Conservation (phyloP, 2,113 vertebrate species). For the Gopherus evgoodei region DNA sequence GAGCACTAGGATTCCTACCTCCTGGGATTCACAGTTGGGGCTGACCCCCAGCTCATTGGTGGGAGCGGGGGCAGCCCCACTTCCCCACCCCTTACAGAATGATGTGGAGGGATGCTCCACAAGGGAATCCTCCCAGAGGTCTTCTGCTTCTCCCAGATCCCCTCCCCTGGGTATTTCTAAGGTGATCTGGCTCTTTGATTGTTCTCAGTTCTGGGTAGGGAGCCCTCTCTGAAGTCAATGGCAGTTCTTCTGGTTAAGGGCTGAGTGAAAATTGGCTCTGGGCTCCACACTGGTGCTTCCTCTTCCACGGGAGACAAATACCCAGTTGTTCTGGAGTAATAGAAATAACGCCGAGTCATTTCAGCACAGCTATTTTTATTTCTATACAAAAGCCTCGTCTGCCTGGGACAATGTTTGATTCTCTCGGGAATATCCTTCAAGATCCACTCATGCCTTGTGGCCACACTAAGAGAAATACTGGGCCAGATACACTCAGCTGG, state of each 20-base stretch:
- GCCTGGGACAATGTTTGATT: background rate
- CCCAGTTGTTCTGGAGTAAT: background rate
- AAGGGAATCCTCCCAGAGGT: background rate
- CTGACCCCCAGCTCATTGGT: background rate
- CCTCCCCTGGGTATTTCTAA: background rate
- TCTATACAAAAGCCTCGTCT: background rate
- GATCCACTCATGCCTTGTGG: slow-evolving; percentile 1
- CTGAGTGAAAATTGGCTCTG: background rate
- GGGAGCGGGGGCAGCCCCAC: background rate
- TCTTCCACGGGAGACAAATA: background rate
- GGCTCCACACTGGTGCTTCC: background rate
- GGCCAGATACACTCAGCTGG: background rate
- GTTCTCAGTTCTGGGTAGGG: background rate
- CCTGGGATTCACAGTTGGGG: background rate
- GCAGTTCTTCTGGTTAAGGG: background rate
- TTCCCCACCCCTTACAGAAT: background rate
- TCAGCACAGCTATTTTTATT: background rate
- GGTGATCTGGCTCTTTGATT: background rate
- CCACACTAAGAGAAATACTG: background rate
- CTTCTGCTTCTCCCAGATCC: background rate
- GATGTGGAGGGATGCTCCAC: background rate
- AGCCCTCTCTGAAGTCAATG: background rate
- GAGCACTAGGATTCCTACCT: background rate
- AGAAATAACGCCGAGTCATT: background rate
- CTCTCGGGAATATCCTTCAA: slow-evolving; percentile 16